These are phyloP conservation scores for Styela clava DNA, from an alignment of 23 tunicate species.

Conservation along the genomic window DNA sequence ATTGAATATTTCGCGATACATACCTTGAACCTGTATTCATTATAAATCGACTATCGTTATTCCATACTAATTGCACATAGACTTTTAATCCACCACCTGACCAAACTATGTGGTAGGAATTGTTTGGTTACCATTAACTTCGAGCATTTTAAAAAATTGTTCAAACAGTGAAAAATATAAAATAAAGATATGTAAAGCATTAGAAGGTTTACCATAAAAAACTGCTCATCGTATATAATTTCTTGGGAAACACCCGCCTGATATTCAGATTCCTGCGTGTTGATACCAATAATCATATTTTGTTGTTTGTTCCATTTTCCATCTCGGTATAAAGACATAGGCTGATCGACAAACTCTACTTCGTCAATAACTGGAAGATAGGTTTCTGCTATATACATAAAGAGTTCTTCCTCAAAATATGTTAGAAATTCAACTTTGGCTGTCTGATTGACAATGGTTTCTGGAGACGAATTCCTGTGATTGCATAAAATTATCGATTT, in stretches of 20 bases:
- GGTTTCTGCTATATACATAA: constrained; percentile 38
- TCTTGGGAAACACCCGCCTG: not conserved
- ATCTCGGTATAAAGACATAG: constrained; percentile 43
- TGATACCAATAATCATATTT: constrained; percentile 46
- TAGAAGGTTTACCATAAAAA: not conserved
- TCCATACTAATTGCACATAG: too few species aligned
- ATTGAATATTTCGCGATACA: too few species aligned
- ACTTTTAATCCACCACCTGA: too few species aligned
- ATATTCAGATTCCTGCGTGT: constrained; percentile 27
- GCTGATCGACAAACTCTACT: constrained; percentile 69
- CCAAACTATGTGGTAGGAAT: too few species aligned
- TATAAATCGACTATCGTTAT: too few species aligned
- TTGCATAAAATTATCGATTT: too few species aligned
- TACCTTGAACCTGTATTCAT: too few species aligned
- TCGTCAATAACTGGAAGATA: constrained; percentile 82
- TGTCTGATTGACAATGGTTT: not conserved
- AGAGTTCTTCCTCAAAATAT: not conserved
- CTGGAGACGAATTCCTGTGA: not conserved
- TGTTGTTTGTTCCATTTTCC: constrained; percentile 72
- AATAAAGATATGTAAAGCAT: too few species aligned
- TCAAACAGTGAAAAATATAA: too few species aligned
- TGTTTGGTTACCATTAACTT: too few species aligned
- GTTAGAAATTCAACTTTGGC: not conserved
- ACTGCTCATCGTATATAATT: not conserved
- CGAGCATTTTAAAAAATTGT: too few species aligned